Evolutionary conservation across 2,888 invertebrate genomes (phyloP).

Genomic region (Apotomis betuletana): DNA sequence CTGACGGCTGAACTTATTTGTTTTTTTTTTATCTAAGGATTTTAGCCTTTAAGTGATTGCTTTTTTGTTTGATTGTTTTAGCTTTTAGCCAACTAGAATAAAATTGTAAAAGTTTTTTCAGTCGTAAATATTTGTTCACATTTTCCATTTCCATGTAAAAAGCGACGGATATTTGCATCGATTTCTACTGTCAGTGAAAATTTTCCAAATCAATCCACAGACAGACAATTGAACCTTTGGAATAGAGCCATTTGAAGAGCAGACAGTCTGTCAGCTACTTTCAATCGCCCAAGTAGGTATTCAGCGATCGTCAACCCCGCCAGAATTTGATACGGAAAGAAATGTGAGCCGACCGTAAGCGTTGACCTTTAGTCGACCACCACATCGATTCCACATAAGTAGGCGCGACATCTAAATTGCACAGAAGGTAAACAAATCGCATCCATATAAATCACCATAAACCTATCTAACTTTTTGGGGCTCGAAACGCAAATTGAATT

Average conservation of each 20-base stretch:
- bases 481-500: constrained; percentile 28
- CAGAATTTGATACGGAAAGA: constrained; percentile 36
- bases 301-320: constrained; percentile 31
- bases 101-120: too few species aligned
- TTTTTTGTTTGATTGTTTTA: too few species aligned
- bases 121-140: too few species aligned
- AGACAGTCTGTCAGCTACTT: constrained; percentile 39
- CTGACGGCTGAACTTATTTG: too few species aligned
- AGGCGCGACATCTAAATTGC: constrained; percentile 37
- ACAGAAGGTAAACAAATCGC: constrained; percentile 21
- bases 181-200: neutral
- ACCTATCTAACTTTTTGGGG: constrained; percentile 27
- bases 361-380: constrained; percentile 38
- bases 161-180: neutral
- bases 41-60: too few species aligned
- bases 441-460: constrained; percentile 30
- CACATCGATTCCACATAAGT: constrained; percentile 31
- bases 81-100: too few species aligned
- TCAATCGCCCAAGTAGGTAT: constrained; percentile 20
- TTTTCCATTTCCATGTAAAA: too few species aligned
- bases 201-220: neutral
- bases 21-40: too few species aligned
- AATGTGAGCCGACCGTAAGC: constrained; percentile 36
- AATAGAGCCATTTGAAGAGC: neutral
- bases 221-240: constrained; percentile 7